Percentiles rank a stretch among this genome's conserved stretches.
These are phyloP conservation scores for Lipophrys pholis DNA, from an alignment of 2,113 vertebrate species.

Conservation along the genomic window DNA sequence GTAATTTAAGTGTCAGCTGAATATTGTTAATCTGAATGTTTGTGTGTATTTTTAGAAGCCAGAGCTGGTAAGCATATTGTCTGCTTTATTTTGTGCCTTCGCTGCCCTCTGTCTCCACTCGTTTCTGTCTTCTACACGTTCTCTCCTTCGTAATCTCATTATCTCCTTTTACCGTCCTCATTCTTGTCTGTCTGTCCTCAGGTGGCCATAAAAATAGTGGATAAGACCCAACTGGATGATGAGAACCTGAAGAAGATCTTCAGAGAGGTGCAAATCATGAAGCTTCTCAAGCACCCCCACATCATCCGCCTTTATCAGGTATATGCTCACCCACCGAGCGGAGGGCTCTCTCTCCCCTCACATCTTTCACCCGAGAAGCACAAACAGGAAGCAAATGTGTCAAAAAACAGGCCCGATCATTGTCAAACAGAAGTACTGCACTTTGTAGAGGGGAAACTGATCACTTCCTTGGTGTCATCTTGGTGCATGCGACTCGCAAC, in stretches of 20 bases:
- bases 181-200: conserved; percentile 66
- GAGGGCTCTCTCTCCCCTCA: conserved; percentile 18
- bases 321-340: conserved; percentile 43
- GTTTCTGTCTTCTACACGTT: background rate
- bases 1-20: conserved; percentile 36
- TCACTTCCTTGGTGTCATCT: too few species aligned
- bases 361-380: conserved; percentile 14
- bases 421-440: too few species aligned
- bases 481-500: too few species aligned
- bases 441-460: too few species aligned
- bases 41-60: background rate
- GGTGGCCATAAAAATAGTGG: conserved; percentile 99
- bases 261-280: conserved; percentile 99
- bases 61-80: conserved; percentile 5
- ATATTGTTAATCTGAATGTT: background rate
- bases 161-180: background rate
- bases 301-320: conserved; percentile 99
- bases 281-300: conserved; percentile 98
- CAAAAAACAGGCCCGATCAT: too few species aligned
- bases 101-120: background rate
- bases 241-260: conserved; percentile 99
- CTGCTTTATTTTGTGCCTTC: background rate
- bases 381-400: too few species aligned
- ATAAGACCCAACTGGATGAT: conserved; percentile 97
- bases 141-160: background rate